These are phyloP conservation scores for Drymonia ruficornis DNA, from an alignment of 2,888 invertebrate genomes.

Conservation along the genomic window DNA sequence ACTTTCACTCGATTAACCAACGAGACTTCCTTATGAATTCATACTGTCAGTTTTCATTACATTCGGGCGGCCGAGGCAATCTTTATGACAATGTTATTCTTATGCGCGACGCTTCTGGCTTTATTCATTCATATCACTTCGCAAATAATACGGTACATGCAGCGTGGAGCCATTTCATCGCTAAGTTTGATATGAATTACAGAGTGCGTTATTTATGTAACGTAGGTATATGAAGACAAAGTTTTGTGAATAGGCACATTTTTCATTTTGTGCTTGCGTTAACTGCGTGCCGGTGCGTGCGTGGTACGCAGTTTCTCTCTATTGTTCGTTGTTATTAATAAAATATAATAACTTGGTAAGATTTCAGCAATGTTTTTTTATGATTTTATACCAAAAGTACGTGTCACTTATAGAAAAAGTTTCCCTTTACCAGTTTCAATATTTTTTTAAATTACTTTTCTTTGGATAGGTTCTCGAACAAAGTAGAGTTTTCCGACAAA, in stretches of 20 bases:
- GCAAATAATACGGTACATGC: conserved; percentile 38
- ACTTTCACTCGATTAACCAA: conserved; percentile 79
- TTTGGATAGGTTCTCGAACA: too few relatives aligned
- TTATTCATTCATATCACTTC: conserved; percentile 50
- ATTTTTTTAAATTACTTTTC: too few relatives aligned
- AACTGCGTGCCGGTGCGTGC: conserved; percentile 51
- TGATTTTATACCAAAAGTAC: too few relatives aligned
- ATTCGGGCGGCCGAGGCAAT: conserved; percentile 49
- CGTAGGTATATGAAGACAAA: conserved; percentile 43
- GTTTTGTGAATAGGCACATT: conserved; percentile 50
- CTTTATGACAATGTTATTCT: conserved; percentile 57
- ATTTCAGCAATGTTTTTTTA: too few relatives aligned
- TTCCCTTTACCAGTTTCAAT: too few relatives aligned
- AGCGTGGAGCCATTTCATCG: conserved; percentile 14
- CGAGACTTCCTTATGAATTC: conserved; percentile 66
- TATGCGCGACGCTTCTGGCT: conserved; percentile 42
- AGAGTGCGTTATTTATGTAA: conserved; percentile 37
- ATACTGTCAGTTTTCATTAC: conserved; percentile 65
- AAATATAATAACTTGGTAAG: conserved; percentile 27
- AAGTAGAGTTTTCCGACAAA: too few relatives aligned
- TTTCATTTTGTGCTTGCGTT: conserved; percentile 53
- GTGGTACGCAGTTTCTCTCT: conserved; percentile 48
- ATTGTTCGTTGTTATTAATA: conserved; percentile 41
- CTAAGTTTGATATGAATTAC: conserved; percentile 29
- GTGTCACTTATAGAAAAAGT: too few relatives aligned